A percentile compares a stretch with the other conserved stretches of the same genome.
These are phyloP conservation scores for Hirudo medicinalis DNA, from an alignment of 1,140 invertebrate species.

Conservation along the genomic window DNA sequence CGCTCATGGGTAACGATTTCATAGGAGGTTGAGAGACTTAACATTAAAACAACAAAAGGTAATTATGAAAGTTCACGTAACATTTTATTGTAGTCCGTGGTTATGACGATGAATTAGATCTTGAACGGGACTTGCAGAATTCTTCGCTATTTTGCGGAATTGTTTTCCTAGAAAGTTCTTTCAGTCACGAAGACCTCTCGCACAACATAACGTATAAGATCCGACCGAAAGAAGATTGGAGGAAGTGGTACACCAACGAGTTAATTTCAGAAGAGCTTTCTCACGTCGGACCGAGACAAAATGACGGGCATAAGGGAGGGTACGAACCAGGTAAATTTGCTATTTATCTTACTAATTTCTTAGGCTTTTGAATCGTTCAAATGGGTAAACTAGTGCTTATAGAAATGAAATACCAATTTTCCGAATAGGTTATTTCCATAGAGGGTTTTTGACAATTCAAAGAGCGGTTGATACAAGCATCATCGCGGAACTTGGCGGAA, in stretches of 20 bases:
- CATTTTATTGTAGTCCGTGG: not conserved
- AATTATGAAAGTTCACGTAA: too few species aligned
- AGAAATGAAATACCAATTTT: not conserved
- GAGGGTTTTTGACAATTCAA: slow-evolving; percentile 1
- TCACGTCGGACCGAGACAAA: slow-evolving; percentile 1
- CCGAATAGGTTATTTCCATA: not conserved
- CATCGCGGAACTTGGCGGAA: not conserved
- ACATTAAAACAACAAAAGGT: too few species aligned
- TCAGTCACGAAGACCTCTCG: not conserved
- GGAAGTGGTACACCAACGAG: slow-evolving; percentile 36
- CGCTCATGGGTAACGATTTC: too few species aligned
- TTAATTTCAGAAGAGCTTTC: not conserved
- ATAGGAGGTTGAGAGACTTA: too few species aligned
- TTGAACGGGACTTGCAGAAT: not conserved
- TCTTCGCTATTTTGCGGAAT: not conserved
- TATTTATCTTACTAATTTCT: not conserved
- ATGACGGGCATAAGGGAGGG: not conserved
- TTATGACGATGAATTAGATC: not conserved
- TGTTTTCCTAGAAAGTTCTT: not conserved
- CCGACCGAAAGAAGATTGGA: slow-evolving; percentile 45
- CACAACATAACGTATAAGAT: slow-evolving; percentile 41
- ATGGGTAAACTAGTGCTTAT: too few species aligned
- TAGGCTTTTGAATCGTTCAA: too few species aligned
- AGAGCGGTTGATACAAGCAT: not conserved
- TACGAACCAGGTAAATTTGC: not conserved